Percentiles rank a stretch among this genome's conserved stretches.
These are phyloP conservation scores for Oedothorax gibbosus DNA, from an alignment of 1,140 invertebrate species.

Conservation along the genomic window DNA sequence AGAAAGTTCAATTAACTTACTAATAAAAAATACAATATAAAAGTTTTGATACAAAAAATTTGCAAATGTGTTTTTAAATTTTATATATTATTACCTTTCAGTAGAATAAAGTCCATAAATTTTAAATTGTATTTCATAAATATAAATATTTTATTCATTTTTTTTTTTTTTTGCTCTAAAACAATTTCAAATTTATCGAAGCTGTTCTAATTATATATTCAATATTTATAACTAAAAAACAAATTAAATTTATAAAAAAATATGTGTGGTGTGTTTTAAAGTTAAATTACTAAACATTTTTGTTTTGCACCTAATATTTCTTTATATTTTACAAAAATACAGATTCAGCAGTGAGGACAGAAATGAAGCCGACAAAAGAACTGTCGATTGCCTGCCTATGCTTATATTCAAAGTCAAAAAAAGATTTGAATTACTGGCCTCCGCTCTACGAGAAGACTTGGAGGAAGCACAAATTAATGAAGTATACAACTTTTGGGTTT, in stretches of 20 bases:
- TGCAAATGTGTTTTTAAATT: too few species aligned
- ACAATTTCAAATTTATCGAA: neutral
- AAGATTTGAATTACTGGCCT: constrained; percentile 69
- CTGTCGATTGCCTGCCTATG: constrained; percentile 72
- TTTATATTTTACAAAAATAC: neutral
- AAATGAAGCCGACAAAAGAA: neutral
- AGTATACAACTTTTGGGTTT: constrained; percentile 65
- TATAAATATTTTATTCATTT: neutral
- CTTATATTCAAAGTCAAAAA: constrained; percentile 70
- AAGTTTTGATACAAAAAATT: too few species aligned
- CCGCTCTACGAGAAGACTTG: constrained; percentile 70
- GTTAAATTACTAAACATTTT: neutral
- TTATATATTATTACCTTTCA: too few species aligned
- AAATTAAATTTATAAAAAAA: neutral
- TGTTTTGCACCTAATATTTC: neutral
- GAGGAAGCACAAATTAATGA: constrained; percentile 71
- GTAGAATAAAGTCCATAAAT: too few species aligned
- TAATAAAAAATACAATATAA: too few species aligned
- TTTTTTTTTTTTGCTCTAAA: neutral
- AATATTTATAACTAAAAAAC: neutral
- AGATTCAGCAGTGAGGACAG: constrained; percentile 31
- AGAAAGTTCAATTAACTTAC: too few species aligned
- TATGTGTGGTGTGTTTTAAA: neutral
- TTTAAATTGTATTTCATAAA: too few species aligned
- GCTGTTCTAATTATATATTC: neutral